Conservation (phyloP, 2,888 invertebrate species). For the Aplocera efformata region DNA sequence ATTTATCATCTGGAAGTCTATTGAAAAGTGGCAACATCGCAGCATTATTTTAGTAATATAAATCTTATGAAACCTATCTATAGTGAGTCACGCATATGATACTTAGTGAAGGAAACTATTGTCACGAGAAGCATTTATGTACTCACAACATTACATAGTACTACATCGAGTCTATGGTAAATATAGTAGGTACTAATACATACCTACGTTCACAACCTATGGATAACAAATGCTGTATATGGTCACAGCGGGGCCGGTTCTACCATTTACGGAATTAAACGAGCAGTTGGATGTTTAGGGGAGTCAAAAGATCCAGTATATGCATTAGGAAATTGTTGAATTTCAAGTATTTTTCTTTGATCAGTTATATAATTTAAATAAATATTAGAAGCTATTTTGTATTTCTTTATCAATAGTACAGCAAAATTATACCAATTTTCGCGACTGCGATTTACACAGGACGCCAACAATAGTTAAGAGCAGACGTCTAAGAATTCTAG, state of each 20-base stretch:
- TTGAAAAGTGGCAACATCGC: constrained; percentile 50
- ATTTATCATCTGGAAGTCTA: too few relatives aligned
- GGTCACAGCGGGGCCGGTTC: constrained; percentile 24
- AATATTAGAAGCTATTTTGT: too few relatives aligned
- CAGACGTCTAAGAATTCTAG: constrained; percentile 39
- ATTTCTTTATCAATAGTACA: too few relatives aligned
- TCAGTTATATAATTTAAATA: constrained; percentile 11
- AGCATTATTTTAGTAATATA: too few relatives aligned
- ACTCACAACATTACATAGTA: constrained; percentile 11
- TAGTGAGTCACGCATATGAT: constrained; percentile 60
- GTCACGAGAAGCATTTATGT: constrained; percentile 57
- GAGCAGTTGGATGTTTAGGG: too few relatives aligned
- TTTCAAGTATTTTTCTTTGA: constrained; percentile 12
- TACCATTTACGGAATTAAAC: constrained; percentile 19
- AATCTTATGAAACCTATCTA: constrained; percentile 47
- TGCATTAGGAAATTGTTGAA: constrained; percentile 19
- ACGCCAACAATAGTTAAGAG: constrained; percentile 30
- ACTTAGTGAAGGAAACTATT: constrained; percentile 54
- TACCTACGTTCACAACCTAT: constrained; percentile 18
- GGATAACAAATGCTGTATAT: constrained; percentile 27
- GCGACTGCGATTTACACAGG: constrained; percentile 12
- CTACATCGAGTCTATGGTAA: too few relatives aligned
- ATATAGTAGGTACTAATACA: too few relatives aligned
- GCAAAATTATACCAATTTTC: too few relatives aligned
- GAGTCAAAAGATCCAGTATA: too few relatives aligned